Evolutionary conservation across 2,113 vertebrate genomes (phyloP).

Genomic region (Tenebrosternarchus preto): DNA sequence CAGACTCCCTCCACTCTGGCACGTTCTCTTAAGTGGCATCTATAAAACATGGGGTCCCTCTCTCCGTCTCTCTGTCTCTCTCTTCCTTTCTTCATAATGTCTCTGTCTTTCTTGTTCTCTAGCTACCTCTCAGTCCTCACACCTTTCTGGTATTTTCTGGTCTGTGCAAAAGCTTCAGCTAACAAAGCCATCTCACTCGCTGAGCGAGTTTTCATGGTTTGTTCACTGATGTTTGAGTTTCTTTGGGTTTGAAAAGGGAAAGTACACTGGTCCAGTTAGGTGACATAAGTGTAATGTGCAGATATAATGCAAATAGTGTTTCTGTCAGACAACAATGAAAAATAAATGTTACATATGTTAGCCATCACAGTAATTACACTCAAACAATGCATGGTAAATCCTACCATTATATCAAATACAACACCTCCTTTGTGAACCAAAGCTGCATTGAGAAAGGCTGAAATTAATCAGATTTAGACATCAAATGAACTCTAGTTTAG

Average conservation of each 20-base stretch:
- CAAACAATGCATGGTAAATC: not conserved
- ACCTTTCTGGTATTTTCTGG: constrained; percentile 36
- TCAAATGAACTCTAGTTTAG: not conserved
- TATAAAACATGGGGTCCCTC: constrained; percentile 70
- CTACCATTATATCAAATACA: not conserved
- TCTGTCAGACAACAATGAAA: not conserved
- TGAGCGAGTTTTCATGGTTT: constrained; percentile 32
- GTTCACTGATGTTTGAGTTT: not conserved
- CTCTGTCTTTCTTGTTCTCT: constrained; percentile 34
- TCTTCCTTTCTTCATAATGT: constrained; percentile 44
- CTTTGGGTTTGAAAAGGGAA: not conserved
- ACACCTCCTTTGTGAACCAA: no score
- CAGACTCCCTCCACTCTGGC: constrained; percentile 64
- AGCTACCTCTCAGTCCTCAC: constrained; percentile 11
- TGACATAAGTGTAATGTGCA: not conserved
- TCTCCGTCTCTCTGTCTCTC: constrained; percentile 12
- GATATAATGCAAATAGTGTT: not conserved
- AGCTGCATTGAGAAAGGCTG: not conserved
- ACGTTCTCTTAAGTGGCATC: constrained; percentile 75
- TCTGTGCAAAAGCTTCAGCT: constrained; percentile 32
- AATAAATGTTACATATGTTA: not conserved
- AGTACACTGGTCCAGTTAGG: not conserved
- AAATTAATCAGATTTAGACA: not conserved
- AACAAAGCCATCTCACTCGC: constrained; percentile 35
- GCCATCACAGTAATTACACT: not conserved